Evolutionary conservation across 1,140 invertebrate genomes (phyloP), one percentile per base, ranked within the genome.

Genomic region (Anastatus disparis): DNA sequence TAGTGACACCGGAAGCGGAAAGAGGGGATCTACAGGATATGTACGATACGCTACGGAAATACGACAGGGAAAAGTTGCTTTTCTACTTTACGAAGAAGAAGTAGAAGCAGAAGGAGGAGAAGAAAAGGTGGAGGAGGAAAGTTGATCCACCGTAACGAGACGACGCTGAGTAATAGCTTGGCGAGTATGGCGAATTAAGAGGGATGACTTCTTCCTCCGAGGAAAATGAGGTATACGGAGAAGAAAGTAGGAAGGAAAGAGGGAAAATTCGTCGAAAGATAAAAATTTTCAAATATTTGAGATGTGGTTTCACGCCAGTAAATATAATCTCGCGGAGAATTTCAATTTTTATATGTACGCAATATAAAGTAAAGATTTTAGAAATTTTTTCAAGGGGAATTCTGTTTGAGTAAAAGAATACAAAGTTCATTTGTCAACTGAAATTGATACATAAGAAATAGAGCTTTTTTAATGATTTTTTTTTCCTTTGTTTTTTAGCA

Each of bases 251-350:
- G 42, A 44, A 13, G 42, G 10, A 13, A 7, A 12, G 42, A 44
- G 6, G 42, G 7, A n/a, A n/a, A 3, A 20, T 20, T 24, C 46
- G 4, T 2, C 24, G 27, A 6, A 29, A 29, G 27, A 29, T n/a
- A n/a, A n/a, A n/a, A n/a, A n/a, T 29, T 53, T 27, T 29, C 26
- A 53, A 53, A 53, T 53, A 53, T 53, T 53, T 53, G 50, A 29
- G 26, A 53, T 53, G 50, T n/a, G 50, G 27, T 53, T 53, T 53
- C 26, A 3, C 26, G 12, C 50, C n/a, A 13, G 50, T 53, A 53
- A 53, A 53, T 26, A 53, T 29, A 53, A 53, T 53, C 50, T 53
- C 24, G n/a, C 3, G 2, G 13, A 6, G 24, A 53, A 29, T 53
- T 53, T 29, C 50, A 53, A 53, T 53, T 29, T 15, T 20, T 2